Base-by-base conservation (phyloP, 2,888 invertebrate genomes). In the Napeogenes inachia region DNA sequence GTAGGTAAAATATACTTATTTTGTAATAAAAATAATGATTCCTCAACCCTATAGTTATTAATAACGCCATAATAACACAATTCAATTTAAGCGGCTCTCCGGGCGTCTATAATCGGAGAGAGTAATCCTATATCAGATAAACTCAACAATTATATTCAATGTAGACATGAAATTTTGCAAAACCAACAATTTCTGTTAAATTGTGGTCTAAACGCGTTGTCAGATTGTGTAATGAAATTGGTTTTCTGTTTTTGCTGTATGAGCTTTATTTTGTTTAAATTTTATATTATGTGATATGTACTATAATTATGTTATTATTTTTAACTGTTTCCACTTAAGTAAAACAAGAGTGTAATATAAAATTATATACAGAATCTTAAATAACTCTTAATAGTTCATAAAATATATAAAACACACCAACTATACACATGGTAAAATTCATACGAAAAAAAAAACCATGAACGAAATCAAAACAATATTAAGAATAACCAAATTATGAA, bases 111-210 rank as follows among this genome's bases (percentile, higher is more conserved):
- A 76, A 76, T 75, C 77, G 70, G 67, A 73, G 68, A 59, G 60
- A 76, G 80, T 87, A 89, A 88, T 87, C 89, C 86, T 73, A 71
- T 71, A 70, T 74, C 83, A 83, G 88, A 85, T 86, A 86, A 85
- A 86, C 85, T 83, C 78, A 79, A 86, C 88, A 88, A 87, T 88
- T 87, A 89, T 87, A 87, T 85, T 87, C 85, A 88, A 84, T 85
- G 87, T 86, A 81, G 84, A 87, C 87, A 81, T 84, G 85, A 84
- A 86, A 82, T 87, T 76, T 84, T 73, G 77, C 77, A 81, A 83
- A 77, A 75, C 71, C 73, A 70, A 78, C 83, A 77, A 81, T 80
- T 77, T 78, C 70, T 75, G 78, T 81, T 79, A 79, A 82, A 79
- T 78, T 76, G 74, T 71, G 71, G 68, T 76, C 75, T 80, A 81